Conservation (phyloP, 30 jellyfish, hydroid and myxozoan genomes). For the Euphysa ruthae region DNA sequence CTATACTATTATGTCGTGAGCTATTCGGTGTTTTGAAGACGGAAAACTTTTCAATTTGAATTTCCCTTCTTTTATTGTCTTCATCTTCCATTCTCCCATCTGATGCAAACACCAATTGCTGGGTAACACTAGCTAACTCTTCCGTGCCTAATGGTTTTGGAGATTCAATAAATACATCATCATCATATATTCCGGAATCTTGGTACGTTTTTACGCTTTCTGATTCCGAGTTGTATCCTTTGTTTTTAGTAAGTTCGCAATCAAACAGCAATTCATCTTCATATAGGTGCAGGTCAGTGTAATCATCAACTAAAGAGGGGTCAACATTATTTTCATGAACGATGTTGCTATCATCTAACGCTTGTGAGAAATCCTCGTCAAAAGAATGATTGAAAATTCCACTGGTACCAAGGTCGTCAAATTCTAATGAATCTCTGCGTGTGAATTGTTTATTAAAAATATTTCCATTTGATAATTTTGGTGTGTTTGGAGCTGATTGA, state of each 20-base stretch:
- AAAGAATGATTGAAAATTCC: conserved; percentile 34
- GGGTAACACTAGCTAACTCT: conserved; percentile 1
- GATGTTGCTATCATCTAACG: not conserved
- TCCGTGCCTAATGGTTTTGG: conserved; percentile 46
- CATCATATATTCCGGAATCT: conserved; percentile 96
- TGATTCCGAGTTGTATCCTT: conserved; percentile 77
- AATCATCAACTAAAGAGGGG: conserved; percentile 27
- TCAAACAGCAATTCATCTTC: conserved; percentile 45
- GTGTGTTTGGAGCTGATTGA: conserved; percentile 36
- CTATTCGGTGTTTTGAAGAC: conserved; percentile 97
- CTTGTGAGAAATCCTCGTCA: conserved; percentile 16
- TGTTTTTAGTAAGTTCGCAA: not conserved
- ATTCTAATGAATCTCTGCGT: conserved; percentile 21
- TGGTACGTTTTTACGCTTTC: conserved; percentile 88
- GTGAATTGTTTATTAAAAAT: conserved; percentile 4
- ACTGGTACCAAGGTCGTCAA: conserved; percentile 30
- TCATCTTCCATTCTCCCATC: conserved; percentile 57
- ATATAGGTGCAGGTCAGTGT: conserved; percentile 44
- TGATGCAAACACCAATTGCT: conserved; percentile 34
- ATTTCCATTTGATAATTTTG: conserved; percentile 24
- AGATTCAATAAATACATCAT: conserved; percentile 77
- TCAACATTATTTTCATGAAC: conserved; percentile 1
- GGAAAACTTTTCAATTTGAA: conserved; percentile 69
- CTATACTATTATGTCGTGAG: conserved; percentile 77
- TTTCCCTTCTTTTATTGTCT: conserved; percentile 41